phyloP scores from a whole-genome alignment of 2,888 invertebrate genomes.

The Synanthedon andrenaeformis region DNA sequence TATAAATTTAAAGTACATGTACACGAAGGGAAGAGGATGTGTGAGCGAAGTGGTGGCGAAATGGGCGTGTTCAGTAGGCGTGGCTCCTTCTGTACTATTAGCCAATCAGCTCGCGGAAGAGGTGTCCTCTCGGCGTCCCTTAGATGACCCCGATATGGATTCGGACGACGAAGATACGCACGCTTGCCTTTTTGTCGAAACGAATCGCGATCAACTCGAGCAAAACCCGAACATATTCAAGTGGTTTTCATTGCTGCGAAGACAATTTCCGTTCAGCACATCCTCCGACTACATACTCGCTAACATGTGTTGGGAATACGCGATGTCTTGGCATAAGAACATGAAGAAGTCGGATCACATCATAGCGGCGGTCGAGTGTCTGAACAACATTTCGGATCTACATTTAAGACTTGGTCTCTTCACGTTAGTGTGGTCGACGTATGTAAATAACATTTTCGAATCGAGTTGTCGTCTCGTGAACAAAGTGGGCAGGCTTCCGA shows the following conservation, averaged over 20 bases:
- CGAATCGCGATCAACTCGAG: slow-evolving; percentile 39
- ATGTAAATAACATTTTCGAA: slow-evolving; percentile 85
- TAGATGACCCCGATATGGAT: slow-evolving; percentile 11
- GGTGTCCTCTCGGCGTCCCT: slow-evolving; percentile 8
- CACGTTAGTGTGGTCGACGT: slow-evolving; percentile 89
- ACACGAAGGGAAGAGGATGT: slow-evolving; percentile 80
- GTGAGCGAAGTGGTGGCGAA: slow-evolving; percentile 89
- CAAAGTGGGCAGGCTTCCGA: slow-evolving; percentile 86
- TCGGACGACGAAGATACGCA: slow-evolving; percentile 29
- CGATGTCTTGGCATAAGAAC: slow-evolving; percentile 87
- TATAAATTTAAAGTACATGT: slow-evolving; percentile 75
- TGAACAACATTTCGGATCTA: slow-evolving; percentile 74
- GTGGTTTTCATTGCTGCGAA: slow-evolving; percentile 73
- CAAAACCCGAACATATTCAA: slow-evolving; percentile 68
- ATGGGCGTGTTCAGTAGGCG: slow-evolving; percentile 83
- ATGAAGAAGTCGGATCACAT: slow-evolving; percentile 75
- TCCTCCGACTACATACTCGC: slow-evolving; percentile 82
- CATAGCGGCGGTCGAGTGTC: slow-evolving; percentile 77
- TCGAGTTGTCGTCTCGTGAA: slow-evolving; percentile 80
- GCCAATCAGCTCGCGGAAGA: slow-evolving; percentile 60
- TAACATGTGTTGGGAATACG: slow-evolving; percentile 93
- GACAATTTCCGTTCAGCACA: slow-evolving; percentile 89
- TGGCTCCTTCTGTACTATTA: slow-evolving; percentile 74
- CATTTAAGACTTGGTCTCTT: slow-evolving; percentile 82
- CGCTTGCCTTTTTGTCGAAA: slow-evolving; percentile 39